Conservation (phyloP, 2,113 vertebrate species). For the Calyptommatus sinebrachiatus region DNA sequence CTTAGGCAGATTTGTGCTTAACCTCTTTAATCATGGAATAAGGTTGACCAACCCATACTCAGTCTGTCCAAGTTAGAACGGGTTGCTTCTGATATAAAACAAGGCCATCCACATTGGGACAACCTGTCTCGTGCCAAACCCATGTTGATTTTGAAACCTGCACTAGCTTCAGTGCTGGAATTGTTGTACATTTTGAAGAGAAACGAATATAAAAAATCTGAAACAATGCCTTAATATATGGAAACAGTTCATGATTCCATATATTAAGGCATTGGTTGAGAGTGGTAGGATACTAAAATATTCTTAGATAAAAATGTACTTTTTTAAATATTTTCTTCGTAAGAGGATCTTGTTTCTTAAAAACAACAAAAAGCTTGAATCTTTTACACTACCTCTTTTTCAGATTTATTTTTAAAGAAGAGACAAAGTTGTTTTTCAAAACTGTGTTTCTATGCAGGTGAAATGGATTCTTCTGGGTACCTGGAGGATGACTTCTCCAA, state of each 20-base stretch:
- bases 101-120: too few species aligned
- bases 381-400: not conserved
- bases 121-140: too few species aligned
- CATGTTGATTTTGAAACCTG: too few species aligned
- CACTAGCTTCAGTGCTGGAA: too few species aligned
- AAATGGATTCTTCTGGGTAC: slow-evolving; percentile 76
- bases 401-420: slow-evolving; percentile 1
- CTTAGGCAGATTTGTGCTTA: too few species aligned
- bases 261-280: not conserved
- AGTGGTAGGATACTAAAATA: not conserved
- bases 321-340: not conserved
- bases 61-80: too few species aligned
- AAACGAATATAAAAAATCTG: not conserved
- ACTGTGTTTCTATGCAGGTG: slow-evolving; percentile 57
- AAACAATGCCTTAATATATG: not conserved
- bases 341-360: not conserved
- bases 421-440: not conserved
- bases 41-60: too few species aligned
- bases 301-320: not conserved
- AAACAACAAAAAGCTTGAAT: slow-evolving; percentile 13
- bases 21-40: too few species aligned
- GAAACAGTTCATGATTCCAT: too few species aligned
- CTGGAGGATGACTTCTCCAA: slow-evolving; percentile 70
- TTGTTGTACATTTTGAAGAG: not conserved
- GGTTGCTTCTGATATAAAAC: too few species aligned